Percentiles rank a stretch among this genome's conserved stretches.
phyloP scores from a whole-genome alignment of 1,140 invertebrate genomes.

The Aphis craccivora region DNA sequence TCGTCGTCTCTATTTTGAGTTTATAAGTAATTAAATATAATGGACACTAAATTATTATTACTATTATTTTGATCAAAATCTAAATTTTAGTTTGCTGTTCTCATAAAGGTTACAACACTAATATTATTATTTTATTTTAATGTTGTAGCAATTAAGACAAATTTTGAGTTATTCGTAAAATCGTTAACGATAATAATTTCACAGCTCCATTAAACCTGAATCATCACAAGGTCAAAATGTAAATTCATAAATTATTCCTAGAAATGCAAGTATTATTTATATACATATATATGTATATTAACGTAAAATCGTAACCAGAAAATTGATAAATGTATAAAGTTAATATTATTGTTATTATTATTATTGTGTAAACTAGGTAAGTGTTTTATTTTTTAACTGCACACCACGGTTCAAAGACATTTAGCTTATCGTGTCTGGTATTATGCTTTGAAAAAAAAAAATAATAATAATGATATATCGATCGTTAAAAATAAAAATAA shows the following conservation, averaged over 20 bases:
- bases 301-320: neutral
- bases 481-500: slow-evolving; percentile 13
- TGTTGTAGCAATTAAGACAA: neutral
- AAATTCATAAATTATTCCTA: neutral
- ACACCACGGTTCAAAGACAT: neutral
- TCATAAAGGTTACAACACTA: neutral
- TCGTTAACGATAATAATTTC: neutral
- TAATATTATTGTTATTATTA: neutral
- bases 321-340: neutral
- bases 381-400: neutral
- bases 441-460: neutral
- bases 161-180: neutral
- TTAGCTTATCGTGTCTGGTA: neutral
- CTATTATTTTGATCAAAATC: too few relatives aligned
- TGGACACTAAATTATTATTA: neutral
- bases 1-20: neutral
- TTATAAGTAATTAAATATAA: neutral
- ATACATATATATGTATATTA: neutral
- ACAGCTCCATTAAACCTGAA: neutral
- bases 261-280: neutral
- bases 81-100: too few relatives aligned
- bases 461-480: neutral
- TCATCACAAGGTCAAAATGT: slow-evolving; percentile 3
- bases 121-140: neutral
- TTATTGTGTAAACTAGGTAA: neutral